phyloP scores from a whole-genome alignment of 2,797 vertebrate species.

The Clamator glandarius region DNA sequence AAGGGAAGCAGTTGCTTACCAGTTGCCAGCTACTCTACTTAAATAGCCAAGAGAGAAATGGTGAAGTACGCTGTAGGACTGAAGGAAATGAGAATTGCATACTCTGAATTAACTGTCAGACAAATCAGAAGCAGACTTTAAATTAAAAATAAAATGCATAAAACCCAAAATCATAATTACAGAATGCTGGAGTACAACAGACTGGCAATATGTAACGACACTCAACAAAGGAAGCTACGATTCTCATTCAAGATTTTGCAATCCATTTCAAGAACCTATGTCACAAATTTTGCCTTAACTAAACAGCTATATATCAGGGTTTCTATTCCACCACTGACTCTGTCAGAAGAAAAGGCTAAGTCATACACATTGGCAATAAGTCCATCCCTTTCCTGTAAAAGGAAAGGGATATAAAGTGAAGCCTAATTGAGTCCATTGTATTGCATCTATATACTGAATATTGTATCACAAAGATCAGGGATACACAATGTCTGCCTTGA shows the following conservation, averaged over 20 bases:
- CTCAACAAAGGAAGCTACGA: background rate
- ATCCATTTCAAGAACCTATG: background rate
- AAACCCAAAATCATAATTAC: background rate
- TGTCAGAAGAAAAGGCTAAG: background rate
- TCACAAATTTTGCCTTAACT: background rate
- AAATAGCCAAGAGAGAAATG: background rate
- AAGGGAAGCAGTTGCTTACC: background rate
- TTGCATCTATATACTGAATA: background rate
- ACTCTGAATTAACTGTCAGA: background rate
- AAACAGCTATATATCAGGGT: background rate
- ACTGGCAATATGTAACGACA: accelerated
- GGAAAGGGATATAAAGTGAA: background rate
- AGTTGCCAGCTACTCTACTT: background rate
- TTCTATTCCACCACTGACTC: background rate
- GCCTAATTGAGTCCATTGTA: background rate
- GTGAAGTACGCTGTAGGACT: background rate
- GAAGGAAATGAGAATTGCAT: background rate
- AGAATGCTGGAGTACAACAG: background rate
- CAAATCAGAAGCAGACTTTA: background rate
- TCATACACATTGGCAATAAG: background rate
- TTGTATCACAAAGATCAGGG: background rate
- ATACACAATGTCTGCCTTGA: background rate
- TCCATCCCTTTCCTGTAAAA: background rate
- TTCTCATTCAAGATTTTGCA: background rate
- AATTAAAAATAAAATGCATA: background rate